These are phyloP conservation scores for Thalassoma bifasciatum DNA, from an alignment of 2,113 vertebrate genomes.

Conservation along the genomic window DNA sequence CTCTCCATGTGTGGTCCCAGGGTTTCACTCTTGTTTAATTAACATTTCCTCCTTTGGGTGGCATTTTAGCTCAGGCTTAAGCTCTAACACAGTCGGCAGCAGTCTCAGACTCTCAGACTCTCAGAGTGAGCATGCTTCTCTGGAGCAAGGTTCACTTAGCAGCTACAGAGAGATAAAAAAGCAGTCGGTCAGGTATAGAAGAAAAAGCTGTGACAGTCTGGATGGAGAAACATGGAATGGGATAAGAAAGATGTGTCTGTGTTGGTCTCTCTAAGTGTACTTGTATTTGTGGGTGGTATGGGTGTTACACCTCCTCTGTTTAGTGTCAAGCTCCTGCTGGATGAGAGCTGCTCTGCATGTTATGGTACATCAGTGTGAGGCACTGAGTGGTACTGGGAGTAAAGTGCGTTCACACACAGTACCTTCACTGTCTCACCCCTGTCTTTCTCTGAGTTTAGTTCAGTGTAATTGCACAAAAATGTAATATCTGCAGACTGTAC, in stretches of 20 bases:
- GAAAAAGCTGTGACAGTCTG: background rate
- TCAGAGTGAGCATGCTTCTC: constrained; percentile 15
- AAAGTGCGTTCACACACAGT: constrained; percentile 18
- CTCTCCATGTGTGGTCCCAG: constrained; percentile 24
- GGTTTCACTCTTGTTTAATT: constrained; percentile 49
- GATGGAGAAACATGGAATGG: background rate
- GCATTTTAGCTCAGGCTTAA: constrained; percentile 47
- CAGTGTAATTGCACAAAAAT: constrained; percentile 57
- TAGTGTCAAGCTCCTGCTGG: constrained; percentile 16
- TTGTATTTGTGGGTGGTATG: background rate
- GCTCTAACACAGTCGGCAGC: constrained; percentile 36
- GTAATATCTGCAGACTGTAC: constrained; percentile 36
- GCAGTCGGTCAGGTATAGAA: constrained; percentile 14
- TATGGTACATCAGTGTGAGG: constrained; percentile 44
- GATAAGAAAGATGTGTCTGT: background rate
- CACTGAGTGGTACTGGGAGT: constrained; percentile 30
- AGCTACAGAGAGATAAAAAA: constrained; percentile 21
- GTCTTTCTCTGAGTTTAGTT: constrained; percentile 7
- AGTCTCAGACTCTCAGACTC: constrained; percentile 14
- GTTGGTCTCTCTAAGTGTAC: background rate
- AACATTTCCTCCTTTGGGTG: constrained; percentile 57
- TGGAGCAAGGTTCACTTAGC: constrained; percentile 44
- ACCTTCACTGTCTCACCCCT: constrained; percentile 20
- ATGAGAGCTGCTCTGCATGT: constrained; percentile 26
- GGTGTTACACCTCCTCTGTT: background rate